Evolutionary conservation across 2,113 vertebrate species (phyloP).

Genomic region (Neolamprologus kungweensis): DNA sequence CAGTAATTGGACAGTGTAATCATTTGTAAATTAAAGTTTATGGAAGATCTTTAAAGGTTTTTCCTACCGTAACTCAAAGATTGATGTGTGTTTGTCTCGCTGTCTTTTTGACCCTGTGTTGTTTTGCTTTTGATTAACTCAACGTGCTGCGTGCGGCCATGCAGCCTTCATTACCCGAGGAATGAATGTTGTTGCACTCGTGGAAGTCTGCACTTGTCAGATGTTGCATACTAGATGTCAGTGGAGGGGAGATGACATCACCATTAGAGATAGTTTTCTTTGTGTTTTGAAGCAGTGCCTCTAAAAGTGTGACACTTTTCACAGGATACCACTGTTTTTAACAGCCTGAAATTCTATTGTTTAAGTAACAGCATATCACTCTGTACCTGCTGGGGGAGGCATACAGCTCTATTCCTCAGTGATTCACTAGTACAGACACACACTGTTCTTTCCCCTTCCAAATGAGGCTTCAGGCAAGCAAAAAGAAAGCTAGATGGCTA

Average conservation of each 20-base stretch:
- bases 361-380: background rate
- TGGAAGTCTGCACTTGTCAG: background rate
- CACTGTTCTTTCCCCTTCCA: background rate
- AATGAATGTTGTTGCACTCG: constrained; percentile 1
- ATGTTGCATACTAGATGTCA: background rate
- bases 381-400: background rate
- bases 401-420: constrained; percentile 1
- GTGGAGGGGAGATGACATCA: constrained; percentile 6
- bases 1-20: background rate
- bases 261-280: background rate
- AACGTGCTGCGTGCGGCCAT: background rate
- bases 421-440: background rate
- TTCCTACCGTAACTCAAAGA: background rate
- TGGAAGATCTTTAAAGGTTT: background rate
- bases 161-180: background rate
- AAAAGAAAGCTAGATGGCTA: background rate
- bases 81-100: background rate
- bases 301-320: constrained; percentile 1
- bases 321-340: background rate
- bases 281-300: background rate
- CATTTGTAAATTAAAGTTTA: background rate
- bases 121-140: background rate
- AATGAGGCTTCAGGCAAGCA: background rate
- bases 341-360: constrained; percentile 1
- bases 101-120: background rate